Percentiles rank a stretch among this genome's conserved stretches.
Conservation (phyloP, 2,888 invertebrate species). For the Patella depressa region DNA sequence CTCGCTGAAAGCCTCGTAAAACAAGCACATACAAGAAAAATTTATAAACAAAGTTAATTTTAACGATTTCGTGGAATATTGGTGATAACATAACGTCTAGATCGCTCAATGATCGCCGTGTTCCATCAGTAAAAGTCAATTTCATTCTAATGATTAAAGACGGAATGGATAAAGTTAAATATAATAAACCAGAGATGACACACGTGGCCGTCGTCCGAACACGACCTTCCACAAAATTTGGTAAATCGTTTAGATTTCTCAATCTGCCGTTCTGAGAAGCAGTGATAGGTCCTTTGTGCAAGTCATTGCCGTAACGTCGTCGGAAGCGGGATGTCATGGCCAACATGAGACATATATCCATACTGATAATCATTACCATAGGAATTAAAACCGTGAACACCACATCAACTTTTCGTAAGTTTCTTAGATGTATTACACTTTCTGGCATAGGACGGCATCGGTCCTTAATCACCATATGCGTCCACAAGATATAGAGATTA, state of each 20-base stretch:
- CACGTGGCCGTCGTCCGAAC: constrained; percentile 28
- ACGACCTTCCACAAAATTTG: constrained; percentile 29
- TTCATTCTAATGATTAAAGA: constrained; percentile 30
- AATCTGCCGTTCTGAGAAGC: constrained; percentile 7
- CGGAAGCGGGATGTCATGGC: background rate
- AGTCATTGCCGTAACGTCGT: background rate
- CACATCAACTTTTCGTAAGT: constrained; percentile 53
- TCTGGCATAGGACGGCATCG: constrained; percentile 52
- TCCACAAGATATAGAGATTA: constrained; percentile 40
- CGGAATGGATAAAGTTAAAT: constrained; percentile 33
- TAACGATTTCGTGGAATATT: constrained; percentile 31
- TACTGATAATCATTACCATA: constrained; percentile 31
- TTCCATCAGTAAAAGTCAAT: constrained; percentile 16
- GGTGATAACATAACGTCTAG: constrained; percentile 24
- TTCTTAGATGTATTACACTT: constrained; percentile 44
- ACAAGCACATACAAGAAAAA: constrained; percentile 20
- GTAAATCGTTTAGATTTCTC: constrained; percentile 13
- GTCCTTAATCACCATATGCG: constrained; percentile 28
- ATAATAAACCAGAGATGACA: constrained; percentile 33
- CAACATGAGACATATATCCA: constrained; percentile 27
- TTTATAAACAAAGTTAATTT: constrained; percentile 23
- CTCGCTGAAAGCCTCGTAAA: constrained; percentile 17
- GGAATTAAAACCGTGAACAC: constrained; percentile 51
- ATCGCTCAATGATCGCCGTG: background rate
- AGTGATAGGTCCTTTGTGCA: background rate